These are phyloP conservation scores for Achlya flavicornis DNA, from an alignment of 2,888 invertebrate species.

Conservation along the genomic window DNA sequence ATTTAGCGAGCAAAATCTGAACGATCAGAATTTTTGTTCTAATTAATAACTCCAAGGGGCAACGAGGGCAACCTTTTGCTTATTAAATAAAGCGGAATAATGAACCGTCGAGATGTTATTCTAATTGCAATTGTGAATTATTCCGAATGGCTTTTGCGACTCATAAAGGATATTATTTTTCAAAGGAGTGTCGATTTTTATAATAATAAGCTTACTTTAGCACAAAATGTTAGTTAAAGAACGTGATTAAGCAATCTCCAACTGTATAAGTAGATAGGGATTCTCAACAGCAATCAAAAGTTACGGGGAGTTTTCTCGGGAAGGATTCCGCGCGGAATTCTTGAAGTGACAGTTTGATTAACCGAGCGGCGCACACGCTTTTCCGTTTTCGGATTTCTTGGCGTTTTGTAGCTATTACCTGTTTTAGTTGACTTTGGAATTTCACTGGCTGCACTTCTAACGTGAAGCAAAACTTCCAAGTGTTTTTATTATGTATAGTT, in stretches of 20 bases:
- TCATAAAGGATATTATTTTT: conserved; percentile 4
- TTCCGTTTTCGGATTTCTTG: conserved; percentile 71
- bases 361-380: conserved; percentile 80
- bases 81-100: conserved; percentile 73
- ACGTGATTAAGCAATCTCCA: conserved; percentile 75
- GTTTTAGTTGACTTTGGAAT: conserved; percentile 62
- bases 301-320: conserved; percentile 78
- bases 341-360: conserved; percentile 84
- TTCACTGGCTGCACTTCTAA: conserved; percentile 39
- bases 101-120: conserved; percentile 59
- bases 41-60: conserved; percentile 76
- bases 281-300: conserved; percentile 80
- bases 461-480: conserved; percentile 16
- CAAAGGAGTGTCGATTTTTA: conserved; percentile 5
- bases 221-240: conserved; percentile 49
- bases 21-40: conserved; percentile 82
- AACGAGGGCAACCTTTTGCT: conserved; percentile 64
- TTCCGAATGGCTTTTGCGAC: neutral
- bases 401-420: conserved; percentile 70
- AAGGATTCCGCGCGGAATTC: conserved; percentile 81
- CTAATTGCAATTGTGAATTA: conserved; percentile 51
- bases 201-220: conserved; percentile 15
- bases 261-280: conserved; percentile 73
- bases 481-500: neutral
- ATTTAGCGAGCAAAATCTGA: conserved; percentile 80